Percentiles rank a stretch among this genome's conserved stretches.
Conservation (phyloP, 2,797 vertebrate species). For the Cheirogaleus major region DNA sequence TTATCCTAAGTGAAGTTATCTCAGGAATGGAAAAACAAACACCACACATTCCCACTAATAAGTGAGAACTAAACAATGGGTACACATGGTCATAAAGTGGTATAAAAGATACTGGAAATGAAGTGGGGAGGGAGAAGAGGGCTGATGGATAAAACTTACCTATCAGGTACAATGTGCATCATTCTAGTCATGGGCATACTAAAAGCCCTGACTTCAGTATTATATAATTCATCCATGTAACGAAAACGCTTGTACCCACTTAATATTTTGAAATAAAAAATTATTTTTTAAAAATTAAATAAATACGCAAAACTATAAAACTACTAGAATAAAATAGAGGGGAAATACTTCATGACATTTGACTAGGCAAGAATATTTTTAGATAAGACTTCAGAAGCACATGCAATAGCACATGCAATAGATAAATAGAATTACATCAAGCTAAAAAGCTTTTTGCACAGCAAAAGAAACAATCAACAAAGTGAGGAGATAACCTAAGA, state of each 20-base stretch:
- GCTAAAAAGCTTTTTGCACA: background rate
- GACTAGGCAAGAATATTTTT: background rate
- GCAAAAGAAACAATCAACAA: background rate
- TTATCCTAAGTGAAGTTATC: too few relatives aligned
- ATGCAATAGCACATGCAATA: background rate
- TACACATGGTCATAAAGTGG: too few relatives aligned
- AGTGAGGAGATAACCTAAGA: background rate
- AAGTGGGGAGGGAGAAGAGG: too few relatives aligned
- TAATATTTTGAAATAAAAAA: background rate
- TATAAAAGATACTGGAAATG: too few relatives aligned
- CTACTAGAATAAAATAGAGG: background rate
- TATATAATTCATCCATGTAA: too few relatives aligned
- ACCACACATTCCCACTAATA: too few relatives aligned
- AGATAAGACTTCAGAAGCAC: background rate
- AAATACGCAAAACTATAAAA: background rate
- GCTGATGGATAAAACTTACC: too few relatives aligned
- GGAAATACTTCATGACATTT: background rate
- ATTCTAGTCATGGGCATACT: too few relatives aligned
- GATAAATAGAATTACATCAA: background rate
- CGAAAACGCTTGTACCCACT: background rate
- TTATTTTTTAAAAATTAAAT: background rate
- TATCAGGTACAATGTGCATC: too few relatives aligned
- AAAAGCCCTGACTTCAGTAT: too few relatives aligned
- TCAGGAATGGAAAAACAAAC: too few relatives aligned
- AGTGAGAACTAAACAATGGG: too few relatives aligned